These are phyloP conservation scores for Baccha elongata DNA, from an alignment of 2,888 invertebrate genomes.

Conservation along the genomic window DNA sequence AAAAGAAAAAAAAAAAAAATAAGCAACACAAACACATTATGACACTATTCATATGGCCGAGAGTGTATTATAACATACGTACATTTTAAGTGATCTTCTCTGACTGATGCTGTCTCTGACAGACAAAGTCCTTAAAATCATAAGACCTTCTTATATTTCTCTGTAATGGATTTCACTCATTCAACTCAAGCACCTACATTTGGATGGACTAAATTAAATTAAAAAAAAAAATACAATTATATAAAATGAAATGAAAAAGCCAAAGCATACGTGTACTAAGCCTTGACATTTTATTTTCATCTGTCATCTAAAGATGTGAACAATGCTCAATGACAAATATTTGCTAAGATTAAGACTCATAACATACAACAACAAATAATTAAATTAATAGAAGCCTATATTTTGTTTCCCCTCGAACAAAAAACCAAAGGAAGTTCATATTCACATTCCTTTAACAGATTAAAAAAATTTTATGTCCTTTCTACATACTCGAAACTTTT, in stretches of 20 bases:
- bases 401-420: neutral
- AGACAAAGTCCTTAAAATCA: neutral
- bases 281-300: conserved; percentile 52
- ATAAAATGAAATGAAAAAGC: conserved; percentile 6
- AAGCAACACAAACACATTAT: too few relatives aligned
- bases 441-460: conserved; percentile 13
- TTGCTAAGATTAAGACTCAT: conserved; percentile 17
- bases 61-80: too few relatives aligned
- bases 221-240: conserved; percentile 17
- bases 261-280: neutral
- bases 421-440: conserved; percentile 1
- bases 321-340: conserved; percentile 26
- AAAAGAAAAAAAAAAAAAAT: too few relatives aligned
- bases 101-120: neutral
- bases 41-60: too few relatives aligned
- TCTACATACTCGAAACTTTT: neutral
- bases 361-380: conserved; percentile 21
- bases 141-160: conserved; percentile 6
- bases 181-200: conserved; percentile 20
- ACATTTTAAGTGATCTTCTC: neutral
- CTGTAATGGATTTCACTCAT: conserved; percentile 65
- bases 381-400: conserved; percentile 15
- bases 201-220: conserved; percentile 42
- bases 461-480: neutral
- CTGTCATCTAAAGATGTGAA: conserved; percentile 37